Evolutionary conservation across 1,140 invertebrate species (phyloP).

Genomic region (Euura lappo): DNA sequence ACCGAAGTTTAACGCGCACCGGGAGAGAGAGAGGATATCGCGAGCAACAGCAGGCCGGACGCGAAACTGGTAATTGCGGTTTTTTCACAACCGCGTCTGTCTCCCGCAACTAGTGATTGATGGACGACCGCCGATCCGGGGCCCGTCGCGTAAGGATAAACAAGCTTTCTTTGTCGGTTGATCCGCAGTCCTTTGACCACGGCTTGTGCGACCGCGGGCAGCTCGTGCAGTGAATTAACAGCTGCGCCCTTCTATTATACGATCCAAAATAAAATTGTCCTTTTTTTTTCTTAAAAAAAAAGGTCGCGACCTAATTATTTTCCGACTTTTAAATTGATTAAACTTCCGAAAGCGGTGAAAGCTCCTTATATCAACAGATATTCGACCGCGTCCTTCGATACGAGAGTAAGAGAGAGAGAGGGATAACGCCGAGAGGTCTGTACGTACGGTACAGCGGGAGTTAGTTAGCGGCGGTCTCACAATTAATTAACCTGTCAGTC

Average conservation of each 20-base stretch:
- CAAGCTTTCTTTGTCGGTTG: conserved; percentile 26
- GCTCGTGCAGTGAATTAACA: not conserved
- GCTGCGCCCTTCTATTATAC: too few species aligned
- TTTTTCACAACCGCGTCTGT: conserved; percentile 23
- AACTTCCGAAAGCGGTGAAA: too few species aligned
- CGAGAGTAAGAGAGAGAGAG: not conserved
- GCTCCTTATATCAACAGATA: too few species aligned
- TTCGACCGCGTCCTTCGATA: too few species aligned
- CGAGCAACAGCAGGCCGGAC: too few species aligned
- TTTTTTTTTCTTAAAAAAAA: too few species aligned
- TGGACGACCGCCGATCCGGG: conserved; percentile 34
- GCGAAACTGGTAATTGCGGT: conserved; percentile 29
- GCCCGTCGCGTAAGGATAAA: conserved; percentile 38
- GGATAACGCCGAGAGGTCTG: not conserved
- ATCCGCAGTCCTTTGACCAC: not conserved
- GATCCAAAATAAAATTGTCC: too few species aligned
- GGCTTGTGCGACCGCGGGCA: not conserved
- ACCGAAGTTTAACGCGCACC: not conserved
- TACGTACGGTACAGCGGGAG: not conserved
- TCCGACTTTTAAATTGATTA: too few species aligned
- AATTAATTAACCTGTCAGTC: conserved; percentile 16
- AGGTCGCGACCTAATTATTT: too few species aligned
- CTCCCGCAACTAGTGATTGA: conserved; percentile 31
- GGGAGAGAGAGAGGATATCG: not conserved
- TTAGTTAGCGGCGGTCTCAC: conserved; percentile 8